Evolutionary conservation across 1,140 invertebrate genomes (phyloP).

Genomic region (Tribolium castaneum): DNA sequence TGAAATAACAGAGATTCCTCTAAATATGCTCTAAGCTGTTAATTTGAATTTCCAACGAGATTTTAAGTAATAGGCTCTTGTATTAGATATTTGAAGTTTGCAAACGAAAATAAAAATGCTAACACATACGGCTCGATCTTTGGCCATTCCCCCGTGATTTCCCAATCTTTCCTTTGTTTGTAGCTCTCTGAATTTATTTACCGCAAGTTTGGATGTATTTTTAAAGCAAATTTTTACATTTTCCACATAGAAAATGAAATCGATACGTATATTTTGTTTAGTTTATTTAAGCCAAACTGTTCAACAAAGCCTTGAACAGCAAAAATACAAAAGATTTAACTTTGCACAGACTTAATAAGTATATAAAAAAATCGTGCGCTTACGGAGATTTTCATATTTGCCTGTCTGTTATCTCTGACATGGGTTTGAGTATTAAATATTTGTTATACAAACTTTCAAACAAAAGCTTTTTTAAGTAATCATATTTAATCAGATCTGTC

Average conservation of each 20-base stretch:
- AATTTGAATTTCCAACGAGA: slow-evolving; percentile 17
- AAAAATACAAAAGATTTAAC: background rate
- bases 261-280: background rate
- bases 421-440: background rate
- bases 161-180: slow-evolving; percentile 22
- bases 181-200: slow-evolving; percentile 9
- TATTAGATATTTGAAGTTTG: slow-evolving; percentile 21
- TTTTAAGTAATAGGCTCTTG: background rate
- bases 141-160: slow-evolving; percentile 2
- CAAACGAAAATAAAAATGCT: slow-evolving; percentile 16
- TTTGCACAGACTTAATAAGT: background rate
- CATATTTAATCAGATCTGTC: background rate
- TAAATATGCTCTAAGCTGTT: background rate
- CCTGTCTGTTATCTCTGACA: background rate
- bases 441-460: background rate
- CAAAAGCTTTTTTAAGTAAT: background rate
- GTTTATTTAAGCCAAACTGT: background rate
- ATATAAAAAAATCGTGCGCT: background rate
- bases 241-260: background rate
- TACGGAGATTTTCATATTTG: background rate
- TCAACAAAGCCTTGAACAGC: background rate
- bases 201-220: slow-evolving; percentile 17
- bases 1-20: background rate
- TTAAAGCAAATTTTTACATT: slow-evolving; percentile 1
- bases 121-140: slow-evolving; percentile 17